A percentile compares a stretch with the other conserved stretches of the same genome.
Evolutionary conservation across 2,113 vertebrate species (phyloP).

Genomic region (Acinonyx jubatus): DNA sequence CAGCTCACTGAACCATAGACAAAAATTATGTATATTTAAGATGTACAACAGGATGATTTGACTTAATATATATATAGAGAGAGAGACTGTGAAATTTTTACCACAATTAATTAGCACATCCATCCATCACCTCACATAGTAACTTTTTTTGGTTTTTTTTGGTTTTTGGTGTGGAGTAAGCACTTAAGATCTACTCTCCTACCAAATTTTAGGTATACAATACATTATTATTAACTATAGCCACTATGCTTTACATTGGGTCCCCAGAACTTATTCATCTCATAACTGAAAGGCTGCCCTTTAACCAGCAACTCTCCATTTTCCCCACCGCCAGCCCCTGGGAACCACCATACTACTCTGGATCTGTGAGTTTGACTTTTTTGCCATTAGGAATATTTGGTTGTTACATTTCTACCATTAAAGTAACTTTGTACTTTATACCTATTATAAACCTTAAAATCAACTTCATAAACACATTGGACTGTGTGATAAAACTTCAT

Average conservation of each 20-base stretch:
- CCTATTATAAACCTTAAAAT: neutral
- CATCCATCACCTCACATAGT: neutral
- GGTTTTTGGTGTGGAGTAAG: neutral
- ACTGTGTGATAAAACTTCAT: neutral
- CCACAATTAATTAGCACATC: neutral
- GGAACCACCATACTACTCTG: neutral
- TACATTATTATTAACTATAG: neutral
- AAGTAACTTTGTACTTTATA: neutral
- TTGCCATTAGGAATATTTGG: neutral
- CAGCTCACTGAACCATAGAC: neutral
- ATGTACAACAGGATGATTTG: neutral
- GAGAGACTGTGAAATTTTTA: neutral
- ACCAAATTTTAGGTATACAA: neutral
- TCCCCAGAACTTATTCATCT: neutral
- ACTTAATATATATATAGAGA: neutral
- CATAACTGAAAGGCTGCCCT: neutral
- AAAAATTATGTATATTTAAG: neutral
- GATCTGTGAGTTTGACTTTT: neutral
- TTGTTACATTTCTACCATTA: neutral
- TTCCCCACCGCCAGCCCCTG: neutral
- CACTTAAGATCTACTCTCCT: neutral
- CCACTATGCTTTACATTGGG: neutral
- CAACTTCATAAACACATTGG: conserved; percentile 11
- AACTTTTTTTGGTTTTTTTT: neutral
- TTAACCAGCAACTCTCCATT: neutral